Base-by-base conservation (phyloP, 2,888 invertebrate genomes). In the Argyresthia albistria region DNA sequence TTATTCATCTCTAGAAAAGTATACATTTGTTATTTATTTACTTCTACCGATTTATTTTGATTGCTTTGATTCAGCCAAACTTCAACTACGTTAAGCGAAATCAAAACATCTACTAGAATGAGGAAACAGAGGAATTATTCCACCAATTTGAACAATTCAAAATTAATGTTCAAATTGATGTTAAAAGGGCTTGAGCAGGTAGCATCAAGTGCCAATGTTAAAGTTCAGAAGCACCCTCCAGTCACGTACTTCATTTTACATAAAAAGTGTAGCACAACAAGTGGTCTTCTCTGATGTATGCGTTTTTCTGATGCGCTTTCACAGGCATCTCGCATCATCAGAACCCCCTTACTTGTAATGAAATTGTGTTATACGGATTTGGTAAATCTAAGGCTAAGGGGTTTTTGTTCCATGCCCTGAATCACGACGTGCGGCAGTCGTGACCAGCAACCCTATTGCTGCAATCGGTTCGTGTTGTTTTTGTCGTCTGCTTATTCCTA, bases 401-500 rank as follows among this genome's bases (percentile, higher is more conserved):
- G 45, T 45, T 45, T 45, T 45, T 45, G 45, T 45, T 48, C n/a
- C 48, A 48, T 39, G 15, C 15, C 4, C 12, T 15, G 9, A 37
- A 50, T 39, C 42, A 16, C 39, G 50, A 14, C 42, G 37, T 50
- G 48, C 6, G 12, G 48, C 14, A 53, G 56, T 59, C 62, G 62
- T 60, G 62, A 61, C 58, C 56, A 55, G 58, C 59, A 56, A 58
- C 56, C 52, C 50, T 58, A 53, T 54, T 8, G 12, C 37, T 37
- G 14, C 37, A 12, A 9, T 45, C 15, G 15, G 45, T 48, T 48
- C 37, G 52, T 54, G 50, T 50, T 50, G 42, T 67, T 69, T 70
- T 68, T 64, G 58, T 60, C 55, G 59, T 62, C 59, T 66, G 66
- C 59, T 69, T 63, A 59, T 58, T 70, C 58, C 60, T 60, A 66